Conservation (phyloP, 2,888 invertebrate species). For the Drosophila monieri region DNA sequence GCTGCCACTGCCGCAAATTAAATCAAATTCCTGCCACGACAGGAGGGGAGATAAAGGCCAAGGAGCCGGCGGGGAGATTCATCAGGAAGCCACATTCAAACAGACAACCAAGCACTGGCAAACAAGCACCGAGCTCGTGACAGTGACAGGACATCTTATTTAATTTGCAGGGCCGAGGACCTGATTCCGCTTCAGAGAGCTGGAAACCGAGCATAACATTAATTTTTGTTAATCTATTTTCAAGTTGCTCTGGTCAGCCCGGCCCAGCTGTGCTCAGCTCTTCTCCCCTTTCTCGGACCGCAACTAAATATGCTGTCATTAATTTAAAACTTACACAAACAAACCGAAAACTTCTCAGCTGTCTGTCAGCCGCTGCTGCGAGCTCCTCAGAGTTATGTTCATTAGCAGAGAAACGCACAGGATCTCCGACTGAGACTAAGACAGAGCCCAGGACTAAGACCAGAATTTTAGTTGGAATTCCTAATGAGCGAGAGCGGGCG, state of each 20-base stretch:
- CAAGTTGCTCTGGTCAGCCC: conserved; percentile 60
- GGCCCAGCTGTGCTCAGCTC: conserved; percentile 19
- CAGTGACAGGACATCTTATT: conserved; percentile 74
- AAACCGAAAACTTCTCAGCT: conserved; percentile 56
- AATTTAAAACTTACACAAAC: conserved; percentile 73
- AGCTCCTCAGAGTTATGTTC: conserved; percentile 70
- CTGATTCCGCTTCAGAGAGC: conserved; percentile 34
- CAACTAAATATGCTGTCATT: conserved; percentile 78
- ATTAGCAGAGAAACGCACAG: conserved; percentile 73
- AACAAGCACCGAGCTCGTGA: conserved; percentile 36
- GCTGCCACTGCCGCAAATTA: conserved; percentile 52
- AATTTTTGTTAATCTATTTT: conserved; percentile 79
- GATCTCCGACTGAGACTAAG: conserved; percentile 14
- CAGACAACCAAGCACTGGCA: conserved; percentile 14
- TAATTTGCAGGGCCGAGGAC: conserved; percentile 57
- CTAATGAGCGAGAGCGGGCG: conserved; percentile 27
- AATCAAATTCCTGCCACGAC: conserved; percentile 62
- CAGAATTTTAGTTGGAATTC: conserved; percentile 36
- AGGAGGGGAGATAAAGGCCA: conserved; percentile 17
- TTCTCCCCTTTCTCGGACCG: conserved; percentile 43
- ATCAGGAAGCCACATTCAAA: conserved; percentile 30
- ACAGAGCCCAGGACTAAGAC: neutral
- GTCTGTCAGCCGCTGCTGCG: conserved; percentile 25
- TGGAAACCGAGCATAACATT: conserved; percentile 64
- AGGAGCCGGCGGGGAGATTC: conserved; percentile 19